Conservation (phyloP, 2,113 vertebrate species). For the Pogonocichla stellata region DNA sequence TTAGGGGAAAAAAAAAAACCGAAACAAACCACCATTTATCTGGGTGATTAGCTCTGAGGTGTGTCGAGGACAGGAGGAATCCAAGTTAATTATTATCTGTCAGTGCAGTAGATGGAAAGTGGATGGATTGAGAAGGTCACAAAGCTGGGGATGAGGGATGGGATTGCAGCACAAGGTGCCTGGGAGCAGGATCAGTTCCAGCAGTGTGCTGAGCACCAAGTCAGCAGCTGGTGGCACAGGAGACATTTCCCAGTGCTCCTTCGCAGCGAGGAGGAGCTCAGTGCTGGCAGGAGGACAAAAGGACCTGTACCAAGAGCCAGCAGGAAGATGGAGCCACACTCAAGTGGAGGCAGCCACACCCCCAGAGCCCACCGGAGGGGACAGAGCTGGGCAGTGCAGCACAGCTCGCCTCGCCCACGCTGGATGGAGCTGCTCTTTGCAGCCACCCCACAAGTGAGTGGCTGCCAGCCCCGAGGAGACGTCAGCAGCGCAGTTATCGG, state of each 20-base stretch:
- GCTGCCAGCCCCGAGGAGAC: background rate
- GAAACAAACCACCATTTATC: background rate
- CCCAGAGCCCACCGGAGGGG: background rate
- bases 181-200: accelerated
- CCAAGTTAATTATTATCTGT: slow-evolving; percentile 30
- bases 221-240: background rate
- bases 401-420: accelerated
- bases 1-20: background rate
- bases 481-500: accelerated
- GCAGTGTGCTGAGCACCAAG: background rate
- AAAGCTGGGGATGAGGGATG: background rate
- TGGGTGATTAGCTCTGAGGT: background rate
- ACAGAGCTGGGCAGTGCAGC: background rate
- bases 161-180: background rate
- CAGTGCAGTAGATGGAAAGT: background rate
- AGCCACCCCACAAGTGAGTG: background rate
- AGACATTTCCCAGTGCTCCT: background rate
- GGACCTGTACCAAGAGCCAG: background rate
- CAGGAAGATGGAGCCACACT: accelerated
- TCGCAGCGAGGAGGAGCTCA: background rate
- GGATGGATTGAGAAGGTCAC: background rate
- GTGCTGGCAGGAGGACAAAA: background rate
- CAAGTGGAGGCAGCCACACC: background rate
- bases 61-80: background rate
- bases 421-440: background rate